Percentiles rank a stretch among this genome's conserved stretches.
These are phyloP conservation scores for Struthidea cinerea DNA, from an alignment of 2,113 vertebrate genomes.

Conservation along the genomic window DNA sequence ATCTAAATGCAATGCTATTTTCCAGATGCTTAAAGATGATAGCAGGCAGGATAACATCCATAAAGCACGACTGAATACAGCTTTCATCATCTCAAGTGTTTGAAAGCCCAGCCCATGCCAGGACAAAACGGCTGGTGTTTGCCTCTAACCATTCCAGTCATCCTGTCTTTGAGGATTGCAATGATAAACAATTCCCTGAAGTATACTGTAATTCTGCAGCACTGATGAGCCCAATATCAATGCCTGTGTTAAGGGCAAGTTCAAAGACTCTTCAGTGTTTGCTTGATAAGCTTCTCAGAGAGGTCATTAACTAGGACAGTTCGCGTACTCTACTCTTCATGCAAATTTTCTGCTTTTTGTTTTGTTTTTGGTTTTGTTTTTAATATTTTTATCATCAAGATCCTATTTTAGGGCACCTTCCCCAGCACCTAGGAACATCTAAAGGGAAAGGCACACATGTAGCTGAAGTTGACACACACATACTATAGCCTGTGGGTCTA, in stretches of 20 bases:
- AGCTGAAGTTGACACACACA: background rate
- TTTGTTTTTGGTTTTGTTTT: background rate
- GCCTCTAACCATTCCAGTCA: slow-evolving; percentile 16
- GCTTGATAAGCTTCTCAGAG: slow-evolving; percentile 40
- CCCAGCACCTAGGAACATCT: background rate
- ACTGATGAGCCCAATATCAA: slow-evolving; percentile 47
- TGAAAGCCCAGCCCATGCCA: background rate
- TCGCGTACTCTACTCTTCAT: background rate
- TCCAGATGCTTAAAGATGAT: background rate
- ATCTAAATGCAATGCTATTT: background rate
- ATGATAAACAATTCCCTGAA: slow-evolving; percentile 58
- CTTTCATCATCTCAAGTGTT: slow-evolving; percentile 14
- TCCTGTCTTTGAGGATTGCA: slow-evolving; percentile 28
- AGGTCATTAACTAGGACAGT: slow-evolving; percentile 34
- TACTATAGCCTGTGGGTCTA: background rate
- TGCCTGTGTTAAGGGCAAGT: slow-evolving; percentile 47
- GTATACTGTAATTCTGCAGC: slow-evolving; percentile 25
- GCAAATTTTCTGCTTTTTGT: background rate
- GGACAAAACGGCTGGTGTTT: slow-evolving; percentile 19
- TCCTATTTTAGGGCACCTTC: background rate
- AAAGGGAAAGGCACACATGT: background rate
- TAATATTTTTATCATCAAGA: background rate
- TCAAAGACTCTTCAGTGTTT: slow-evolving; percentile 43
- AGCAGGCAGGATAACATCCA: background rate
- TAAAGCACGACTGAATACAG: background rate